Evolutionary conservation across 2,888 invertebrate species (phyloP), one percentile per base, ranked within the genome.

Genomic region (Arge pagana): DNA sequence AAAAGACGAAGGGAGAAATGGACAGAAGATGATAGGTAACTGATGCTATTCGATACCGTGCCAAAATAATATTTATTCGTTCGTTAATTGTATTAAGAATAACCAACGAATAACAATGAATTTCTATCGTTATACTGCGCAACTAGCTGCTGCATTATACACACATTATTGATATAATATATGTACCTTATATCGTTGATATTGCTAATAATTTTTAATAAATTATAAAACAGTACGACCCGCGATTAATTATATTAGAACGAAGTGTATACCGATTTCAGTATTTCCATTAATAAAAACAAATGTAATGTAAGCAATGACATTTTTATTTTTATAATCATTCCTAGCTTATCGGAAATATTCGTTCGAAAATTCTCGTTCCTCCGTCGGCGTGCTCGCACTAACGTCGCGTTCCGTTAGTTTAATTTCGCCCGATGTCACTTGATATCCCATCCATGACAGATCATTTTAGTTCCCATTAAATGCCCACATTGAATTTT

Each of bases 241-340:
- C 43, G 50, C 50, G 50, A 51, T 19, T 36, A 51, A 41, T 43
- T 43, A 51, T 51, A 58, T 60, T 58, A 53, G 42, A 60, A 54
- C 45, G 56, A 56, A 57, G 59, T 68, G 64, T 68, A 66, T 61
- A 63, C 66, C 67, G 66, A 67, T 65, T 68, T 63, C 68, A 67
- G 68, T 68, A 68, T 68, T 68, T 66, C 59, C 66, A 65, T 63
- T 66, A 63, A 45, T 45, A 45, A 45, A 45, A 33, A 39, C 8
- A 35, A 45, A 45, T 33, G 13, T 23, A 45, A 45, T 23, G 33
- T 33, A 33, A 19, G 15, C n/a, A n/a, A n/a, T n/a, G n/a, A n/a
- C n/a, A n/a, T n/a, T n/a, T n/a, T n/a, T n/a, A n/a, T n/a, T n/a
- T n/a, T n/a, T n/a, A n/a, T n/a, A n/a, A n/a, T n/a, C n/a, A n/a